Evolutionary conservation across 2,797 vertebrate species (phyloP).

Genomic region (Platyrinchus mystaceus): DNA sequence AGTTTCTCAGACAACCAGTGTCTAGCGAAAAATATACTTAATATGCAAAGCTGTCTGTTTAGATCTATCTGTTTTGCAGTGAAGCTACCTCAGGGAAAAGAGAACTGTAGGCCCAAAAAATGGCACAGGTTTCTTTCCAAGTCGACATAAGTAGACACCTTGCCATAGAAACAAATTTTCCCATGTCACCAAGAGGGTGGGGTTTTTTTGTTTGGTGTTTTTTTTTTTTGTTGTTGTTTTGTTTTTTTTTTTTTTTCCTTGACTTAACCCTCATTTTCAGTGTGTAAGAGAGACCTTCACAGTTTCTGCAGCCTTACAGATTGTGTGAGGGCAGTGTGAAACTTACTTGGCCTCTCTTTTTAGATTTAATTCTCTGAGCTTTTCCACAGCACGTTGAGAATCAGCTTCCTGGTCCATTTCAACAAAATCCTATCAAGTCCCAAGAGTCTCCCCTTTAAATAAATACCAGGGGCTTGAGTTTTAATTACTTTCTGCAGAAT

Average conservation of each 20-base stretch:
- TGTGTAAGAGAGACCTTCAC: not conserved
- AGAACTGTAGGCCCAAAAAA: not conserved
- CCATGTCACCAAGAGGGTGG: not conserved
- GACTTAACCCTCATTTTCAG: not conserved
- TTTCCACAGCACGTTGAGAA: not conserved
- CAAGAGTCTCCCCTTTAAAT: conserved; percentile 42
- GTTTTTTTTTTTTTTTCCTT: not conserved
- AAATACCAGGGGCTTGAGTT: conserved; percentile 41
- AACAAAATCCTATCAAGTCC: conserved; percentile 46
- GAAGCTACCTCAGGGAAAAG: conserved; percentile 29
- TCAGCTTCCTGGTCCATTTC: conserved; percentile 45
- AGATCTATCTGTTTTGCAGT: conserved; percentile 31
- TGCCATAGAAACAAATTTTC: not conserved
- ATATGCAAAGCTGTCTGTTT: conserved; percentile 57
- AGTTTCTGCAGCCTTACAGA: conserved; percentile 14
- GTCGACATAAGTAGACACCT: not conserved
- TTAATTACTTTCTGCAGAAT: conserved; percentile 65
- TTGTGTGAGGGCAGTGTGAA: not conserved
- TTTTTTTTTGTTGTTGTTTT: not conserved
- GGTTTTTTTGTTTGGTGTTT: too few species aligned
- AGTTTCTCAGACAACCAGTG: conserved; percentile 30
- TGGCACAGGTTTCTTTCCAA: not conserved
- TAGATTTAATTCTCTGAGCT: not conserved
- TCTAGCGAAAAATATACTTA: conserved; percentile 39
- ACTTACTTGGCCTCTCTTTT: not conserved